Base-by-base conservation (phyloP, 2,888 invertebrate species). In the Pinctada fucata region DNA sequence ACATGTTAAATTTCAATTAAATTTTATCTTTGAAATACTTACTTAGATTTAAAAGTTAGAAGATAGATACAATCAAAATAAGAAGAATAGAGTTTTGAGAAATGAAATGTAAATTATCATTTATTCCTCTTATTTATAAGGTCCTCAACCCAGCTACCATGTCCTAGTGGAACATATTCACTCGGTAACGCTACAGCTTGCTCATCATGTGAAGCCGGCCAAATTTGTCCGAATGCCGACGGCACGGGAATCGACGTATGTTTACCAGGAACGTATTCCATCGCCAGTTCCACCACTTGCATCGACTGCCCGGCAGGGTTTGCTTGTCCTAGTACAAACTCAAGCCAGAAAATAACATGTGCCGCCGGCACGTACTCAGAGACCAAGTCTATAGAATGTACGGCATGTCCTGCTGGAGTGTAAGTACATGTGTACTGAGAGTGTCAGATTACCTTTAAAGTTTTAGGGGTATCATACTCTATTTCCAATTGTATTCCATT, bases 141-240 rank as follows among this genome's bases (percentile, higher is more conserved):
- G 1, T 80, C 82, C 52, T 79, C 75, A 2, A 66, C 81, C 63
- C 83, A 80, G 47, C 81, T 88, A 8, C 71, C 76, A 58, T 90
- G 90, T 78, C 76, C 86, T 0, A 63, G 81, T 52, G 91, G 91
- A 4, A 87, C 84, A 8, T 91, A 89, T 77, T 88, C 91, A 2
- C 8, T 73, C 4, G 89, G 86, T 1, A 86, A 84, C 49, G 79
- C 82, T 3, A 84, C 86, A 3, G 71, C 82, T 2, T 91, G 91
- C 79, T 91, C 89, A 0, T 79, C 80, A 66, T 91, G 91, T 82
- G 83, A 83, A 3, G 88, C 91, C 3, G 91, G 91, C 3, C 79
- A 80, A 49, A 87, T 83, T 58, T 91, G 91, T 78, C 90, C 91
- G 2, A 88, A 88, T 65, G 70, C 76, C 0, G 90, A 90, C 69